phyloP scores from a whole-genome alignment of 2,888 invertebrate species.

The Amiota mariae region DNA sequence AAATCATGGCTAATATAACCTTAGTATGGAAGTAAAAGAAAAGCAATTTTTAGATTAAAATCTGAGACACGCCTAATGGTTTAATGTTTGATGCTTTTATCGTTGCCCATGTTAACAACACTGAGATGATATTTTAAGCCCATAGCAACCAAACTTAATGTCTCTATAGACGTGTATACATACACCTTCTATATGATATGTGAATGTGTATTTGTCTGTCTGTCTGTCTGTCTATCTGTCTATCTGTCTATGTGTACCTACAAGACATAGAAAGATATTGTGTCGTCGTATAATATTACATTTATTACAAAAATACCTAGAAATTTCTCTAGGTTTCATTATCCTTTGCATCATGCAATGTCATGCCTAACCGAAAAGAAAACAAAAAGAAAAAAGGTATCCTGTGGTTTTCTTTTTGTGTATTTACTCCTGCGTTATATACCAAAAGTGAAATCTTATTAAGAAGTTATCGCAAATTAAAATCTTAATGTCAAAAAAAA shows the following conservation, averaged over 20 bases:
- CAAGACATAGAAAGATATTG: no score
- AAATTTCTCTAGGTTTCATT: conserved; percentile 19
- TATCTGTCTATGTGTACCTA: no score
- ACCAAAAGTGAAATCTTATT: conserved; percentile 65
- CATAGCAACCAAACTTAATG: neutral
- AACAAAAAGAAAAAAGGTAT: conserved; percentile 6
- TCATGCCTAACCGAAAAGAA: conserved; percentile 11
- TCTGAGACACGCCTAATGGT: conserved; percentile 27
- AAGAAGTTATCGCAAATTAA: conserved; percentile 68
- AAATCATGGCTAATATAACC: neutral
- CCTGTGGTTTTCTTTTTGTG: conserved; percentile 14
- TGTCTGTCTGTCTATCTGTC: no score
- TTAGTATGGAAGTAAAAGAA: neutral
- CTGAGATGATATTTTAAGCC: neutral
- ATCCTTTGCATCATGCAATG: conserved; percentile 9
- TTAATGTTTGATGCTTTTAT: conserved; percentile 1
- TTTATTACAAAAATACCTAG: neutral
- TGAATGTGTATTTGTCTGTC: no score
- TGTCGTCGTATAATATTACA: no score
- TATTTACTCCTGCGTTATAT: conserved; percentile 2
- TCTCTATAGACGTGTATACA: neutral
- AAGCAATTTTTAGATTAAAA: conserved; percentile 26
- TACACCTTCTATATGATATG: no score
- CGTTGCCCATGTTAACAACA: neutral
- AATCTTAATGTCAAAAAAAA: conserved; percentile 58